Conservation (phyloP, 2,888 invertebrate species). For the Tetrapedia diversipes region DNA sequence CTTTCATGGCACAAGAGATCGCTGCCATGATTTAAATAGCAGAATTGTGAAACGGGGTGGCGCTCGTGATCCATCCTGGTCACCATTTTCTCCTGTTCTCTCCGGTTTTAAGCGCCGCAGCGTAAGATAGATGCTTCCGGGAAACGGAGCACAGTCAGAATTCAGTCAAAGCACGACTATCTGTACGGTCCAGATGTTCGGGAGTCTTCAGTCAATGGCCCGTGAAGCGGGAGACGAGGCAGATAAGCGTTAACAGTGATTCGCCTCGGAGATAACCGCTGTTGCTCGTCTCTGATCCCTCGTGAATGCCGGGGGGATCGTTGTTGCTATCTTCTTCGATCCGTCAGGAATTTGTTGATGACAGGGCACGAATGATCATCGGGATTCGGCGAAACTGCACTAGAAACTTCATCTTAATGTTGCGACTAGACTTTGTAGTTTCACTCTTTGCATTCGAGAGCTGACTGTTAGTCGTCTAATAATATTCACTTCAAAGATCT, state of each 20-base stretch:
- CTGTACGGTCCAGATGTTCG: slow-evolving; percentile 75
- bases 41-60: background rate
- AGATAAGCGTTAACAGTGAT: slow-evolving; percentile 68
- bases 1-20: no score
- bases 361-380: background rate
- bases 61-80: background rate
- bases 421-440: no score
- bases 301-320: slow-evolving; percentile 23
- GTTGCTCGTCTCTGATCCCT: slow-evolving; percentile 34
- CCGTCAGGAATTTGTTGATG: slow-evolving; percentile 13
- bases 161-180: slow-evolving; percentile 71
- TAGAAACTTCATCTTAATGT: background rate
- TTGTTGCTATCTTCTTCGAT: slow-evolving; percentile 25
- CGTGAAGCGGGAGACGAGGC: slow-evolving; percentile 69
- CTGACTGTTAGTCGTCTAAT: no score
- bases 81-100: slow-evolving; percentile 8
- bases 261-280: slow-evolving; percentile 58
- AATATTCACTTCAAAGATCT: no score
- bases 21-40: slow-evolving; percentile 3
- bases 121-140: slow-evolving; percentile 75
- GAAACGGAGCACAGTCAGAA: slow-evolving; percentile 68
- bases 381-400: background rate
- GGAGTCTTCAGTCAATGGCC: slow-evolving; percentile 71
- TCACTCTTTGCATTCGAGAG: no score
- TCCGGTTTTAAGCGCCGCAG: slow-evolving; percentile 43